Evolutionary conservation across 2,113 vertebrate species (phyloP).

Genomic region (rabbit (Oryctolagus cuniculus)): mOryCun1.1 NC_091435.1:166353001-166353500

Average conservation of each 20-base stretch:
- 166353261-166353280: background rate
- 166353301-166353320: background rate
- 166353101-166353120: slow-evolving; percentile 62
- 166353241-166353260: background rate
- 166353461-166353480: no score
- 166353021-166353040: slow-evolving; percentile 68
- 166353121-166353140: slow-evolving; percentile 61
- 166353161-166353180: slow-evolving; percentile 67
- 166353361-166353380: slow-evolving; percentile 33
- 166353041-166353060: slow-evolving; percentile 69
- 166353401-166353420: background rate
- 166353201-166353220: background rate
- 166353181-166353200: background rate
- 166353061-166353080: slow-evolving; percentile 71
- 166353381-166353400: background rate
- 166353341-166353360: background rate
- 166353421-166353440: no score
- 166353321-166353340: slow-evolving; percentile 3
- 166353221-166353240: background rate
- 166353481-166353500: no score
- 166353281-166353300: background rate
- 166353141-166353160: slow-evolving; percentile 67
- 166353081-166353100: slow-evolving; percentile 75
- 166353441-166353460: no score
- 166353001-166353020: slow-evolving; percentile 78